Percentiles rank a stretch among this genome's conserved stretches.
phyloP scores from a whole-genome alignment of 2,888 invertebrate genomes.

The Aspidiotus rigidus region DNA sequence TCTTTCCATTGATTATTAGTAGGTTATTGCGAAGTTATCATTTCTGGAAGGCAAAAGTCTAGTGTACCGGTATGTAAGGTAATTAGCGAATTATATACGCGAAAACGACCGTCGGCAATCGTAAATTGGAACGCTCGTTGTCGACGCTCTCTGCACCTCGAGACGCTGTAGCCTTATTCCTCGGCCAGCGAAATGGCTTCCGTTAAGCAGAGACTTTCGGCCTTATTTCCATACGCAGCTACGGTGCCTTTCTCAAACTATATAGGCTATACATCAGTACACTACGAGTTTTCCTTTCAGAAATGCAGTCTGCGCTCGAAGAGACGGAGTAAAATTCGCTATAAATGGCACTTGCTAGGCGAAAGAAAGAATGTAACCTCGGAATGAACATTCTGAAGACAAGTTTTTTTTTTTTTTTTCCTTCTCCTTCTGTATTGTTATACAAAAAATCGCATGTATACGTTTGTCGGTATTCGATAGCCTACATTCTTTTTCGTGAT shows the following conservation, averaged over 20 bases:
- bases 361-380: slow-evolving; percentile 33
- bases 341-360: slow-evolving; percentile 32
- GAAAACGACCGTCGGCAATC: neutral
- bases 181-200: too few species aligned
- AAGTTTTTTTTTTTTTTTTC: slow-evolving; percentile 7
- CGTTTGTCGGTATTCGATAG: slow-evolving; percentile 1
- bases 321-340: slow-evolving; percentile 22
- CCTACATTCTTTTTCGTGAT: too few species aligned
- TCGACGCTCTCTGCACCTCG: slow-evolving; percentile 4
- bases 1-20: slow-evolving; percentile 23
- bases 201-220: too few species aligned
- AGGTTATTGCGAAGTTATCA: slow-evolving; percentile 16
- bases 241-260: too few species aligned
- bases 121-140: slow-evolving; percentile 8
- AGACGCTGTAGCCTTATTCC: too few species aligned
- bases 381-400: slow-evolving; percentile 5
- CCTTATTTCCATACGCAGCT: too few species aligned
- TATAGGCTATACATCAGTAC: neutral
- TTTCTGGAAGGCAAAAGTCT: slow-evolving; percentile 6
- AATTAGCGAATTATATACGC: neutral
- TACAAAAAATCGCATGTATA: slow-evolving; percentile 6
- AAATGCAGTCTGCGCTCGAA: slow-evolving; percentile 1
- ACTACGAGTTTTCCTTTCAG: slow-evolving; percentile 3
- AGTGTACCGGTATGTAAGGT: neutral
- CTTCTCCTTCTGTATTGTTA: slow-evolving; percentile 1